Conservation (phyloP, 2,797 vertebrate genomes). For the Delichon dasypus region DNA sequence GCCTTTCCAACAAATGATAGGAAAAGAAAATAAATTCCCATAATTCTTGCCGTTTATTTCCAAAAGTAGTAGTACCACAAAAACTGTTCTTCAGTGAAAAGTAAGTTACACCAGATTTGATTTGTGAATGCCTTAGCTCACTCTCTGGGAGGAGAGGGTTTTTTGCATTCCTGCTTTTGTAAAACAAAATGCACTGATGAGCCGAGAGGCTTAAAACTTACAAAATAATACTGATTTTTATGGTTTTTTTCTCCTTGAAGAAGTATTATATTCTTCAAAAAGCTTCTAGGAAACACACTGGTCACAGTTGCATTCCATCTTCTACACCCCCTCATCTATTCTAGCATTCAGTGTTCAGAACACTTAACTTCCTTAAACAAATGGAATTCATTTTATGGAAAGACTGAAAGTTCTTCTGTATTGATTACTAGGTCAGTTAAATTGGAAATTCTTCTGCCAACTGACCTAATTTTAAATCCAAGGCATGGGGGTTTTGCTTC, state of each 20-base stretch:
- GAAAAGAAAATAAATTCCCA: neutral
- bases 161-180: neutral
- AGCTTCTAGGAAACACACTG: neutral
- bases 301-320: neutral
- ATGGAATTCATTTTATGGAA: neutral
- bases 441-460: neutral
- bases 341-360: neutral
- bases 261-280: neutral
- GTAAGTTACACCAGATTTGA: neutral
- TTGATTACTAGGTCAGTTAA: neutral
- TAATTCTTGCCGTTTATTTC: neutral
- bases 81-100: neutral
- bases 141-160: neutral
- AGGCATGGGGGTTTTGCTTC: neutral
- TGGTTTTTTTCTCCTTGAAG: neutral
- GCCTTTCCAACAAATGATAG: neutral
- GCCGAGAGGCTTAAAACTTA: rapidly evolving
- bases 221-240: neutral
- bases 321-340: neutral
- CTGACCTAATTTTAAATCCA: neutral
- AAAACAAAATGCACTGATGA: neutral
- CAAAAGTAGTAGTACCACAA: neutral
- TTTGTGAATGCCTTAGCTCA: neutral
- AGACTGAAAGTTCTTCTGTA: neutral
- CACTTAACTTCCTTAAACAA: neutral